Evolutionary conservation across 2,113 vertebrate species (phyloP).

Genomic region (Promerops cafer): DNA sequence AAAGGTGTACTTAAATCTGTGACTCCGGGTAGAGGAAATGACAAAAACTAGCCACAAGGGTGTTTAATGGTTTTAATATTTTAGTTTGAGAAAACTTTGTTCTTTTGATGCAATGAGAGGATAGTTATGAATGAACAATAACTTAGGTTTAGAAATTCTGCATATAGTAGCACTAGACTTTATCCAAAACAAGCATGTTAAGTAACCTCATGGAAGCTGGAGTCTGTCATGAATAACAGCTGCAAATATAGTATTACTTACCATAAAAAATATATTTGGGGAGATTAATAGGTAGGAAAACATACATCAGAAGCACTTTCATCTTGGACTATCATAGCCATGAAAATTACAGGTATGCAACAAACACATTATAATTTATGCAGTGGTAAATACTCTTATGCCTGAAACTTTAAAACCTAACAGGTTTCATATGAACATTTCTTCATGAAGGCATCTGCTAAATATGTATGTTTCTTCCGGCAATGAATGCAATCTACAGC

Average conservation of each 20-base stretch:
- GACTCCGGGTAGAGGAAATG: not conserved
- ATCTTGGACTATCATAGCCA: not conserved
- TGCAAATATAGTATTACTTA: not conserved
- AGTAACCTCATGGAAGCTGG: not conserved
- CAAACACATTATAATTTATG: not conserved
- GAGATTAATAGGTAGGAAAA: not conserved
- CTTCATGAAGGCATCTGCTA: not conserved
- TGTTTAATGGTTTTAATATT: not conserved
- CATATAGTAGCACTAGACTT: not conserved
- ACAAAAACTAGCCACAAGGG: not conserved
- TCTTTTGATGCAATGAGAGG: not conserved
- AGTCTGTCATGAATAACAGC: not conserved
- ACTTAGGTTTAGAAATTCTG: not conserved
- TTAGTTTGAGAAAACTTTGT: not conserved
- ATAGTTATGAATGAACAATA: not conserved
- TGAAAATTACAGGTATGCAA: not conserved
- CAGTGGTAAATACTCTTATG: not conserved
- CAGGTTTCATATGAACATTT: not conserved
- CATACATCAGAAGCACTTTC: not conserved
- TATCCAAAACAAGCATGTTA: not conserved
- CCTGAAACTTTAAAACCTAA: not conserved
- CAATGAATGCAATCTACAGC: not conserved
- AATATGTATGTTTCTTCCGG: not conserved
- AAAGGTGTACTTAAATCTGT: not conserved
- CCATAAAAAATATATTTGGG: not conserved